Percentiles rank a stretch among this genome's conserved stretches.
Evolutionary conservation across 2,113 vertebrate genomes (phyloP).

Genomic region (Calyptomena viridis): DNA sequence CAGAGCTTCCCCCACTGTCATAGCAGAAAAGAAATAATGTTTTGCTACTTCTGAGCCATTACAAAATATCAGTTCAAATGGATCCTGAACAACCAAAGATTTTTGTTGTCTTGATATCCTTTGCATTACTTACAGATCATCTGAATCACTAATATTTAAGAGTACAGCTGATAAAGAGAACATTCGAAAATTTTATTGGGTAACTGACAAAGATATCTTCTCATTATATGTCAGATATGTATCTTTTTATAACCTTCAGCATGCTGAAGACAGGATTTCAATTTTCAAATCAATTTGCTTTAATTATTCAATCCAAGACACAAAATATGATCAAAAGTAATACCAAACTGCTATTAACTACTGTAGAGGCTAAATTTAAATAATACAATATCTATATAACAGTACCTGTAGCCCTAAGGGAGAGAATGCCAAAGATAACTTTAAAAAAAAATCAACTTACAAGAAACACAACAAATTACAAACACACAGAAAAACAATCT

Average conservation of each 20-base stretch:
- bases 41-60: background rate
- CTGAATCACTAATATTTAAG: background rate
- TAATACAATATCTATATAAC: background rate
- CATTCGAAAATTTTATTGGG: background rate
- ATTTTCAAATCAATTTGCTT: background rate
- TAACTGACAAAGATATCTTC: background rate
- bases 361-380: background rate
- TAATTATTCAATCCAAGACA: background rate
- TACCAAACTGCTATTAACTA: background rate
- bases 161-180: background rate
- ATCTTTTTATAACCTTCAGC: background rate
- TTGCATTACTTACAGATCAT: background rate
- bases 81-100: background rate
- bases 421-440: background rate
- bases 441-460: background rate
- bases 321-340: background rate
- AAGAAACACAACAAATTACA: background rate
- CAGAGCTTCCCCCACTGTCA: background rate
- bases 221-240: background rate
- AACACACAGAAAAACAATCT: background rate
- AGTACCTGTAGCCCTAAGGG: background rate
- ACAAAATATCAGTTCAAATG: background rate
- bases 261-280: background rate
- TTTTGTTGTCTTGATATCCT: background rate
- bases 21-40: background rate